A percentile compares a stretch with the other conserved stretches of the same genome.
Evolutionary conservation across 2,888 invertebrate species (phyloP).

Genomic region (Clivina fossor): DNA sequence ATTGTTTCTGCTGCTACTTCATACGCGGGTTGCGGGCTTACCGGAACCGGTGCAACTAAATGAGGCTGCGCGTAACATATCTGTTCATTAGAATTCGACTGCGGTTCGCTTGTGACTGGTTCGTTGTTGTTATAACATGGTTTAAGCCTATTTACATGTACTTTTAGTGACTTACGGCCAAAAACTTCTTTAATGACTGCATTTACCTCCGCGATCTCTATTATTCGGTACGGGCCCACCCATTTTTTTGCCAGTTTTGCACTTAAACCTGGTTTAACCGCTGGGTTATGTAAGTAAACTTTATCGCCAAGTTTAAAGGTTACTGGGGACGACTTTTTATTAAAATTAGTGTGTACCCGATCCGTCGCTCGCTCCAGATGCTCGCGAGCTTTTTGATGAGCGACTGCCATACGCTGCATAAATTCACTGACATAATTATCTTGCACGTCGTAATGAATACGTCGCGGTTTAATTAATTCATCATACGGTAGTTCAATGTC

Average conservation of each 20-base stretch:
- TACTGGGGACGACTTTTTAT: constrained; percentile 1
- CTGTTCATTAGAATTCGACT: no score
- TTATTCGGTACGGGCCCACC: constrained; percentile 13
- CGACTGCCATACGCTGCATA: constrained; percentile 8
- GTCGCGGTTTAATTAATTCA: constrained; percentile 1
- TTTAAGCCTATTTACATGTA: constrained; percentile 15
- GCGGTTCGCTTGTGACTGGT: no score
- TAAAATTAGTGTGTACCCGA: constrained; percentile 16
- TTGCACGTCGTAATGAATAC: not conserved
- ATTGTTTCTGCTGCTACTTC: no score
- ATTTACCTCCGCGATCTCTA: not conserved
- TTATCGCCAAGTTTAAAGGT: constrained; percentile 9
- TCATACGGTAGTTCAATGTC: constrained; percentile 14
- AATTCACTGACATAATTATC: constrained; percentile 7
- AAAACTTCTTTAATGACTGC: constrained; percentile 9
- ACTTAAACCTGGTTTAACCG: constrained; percentile 3
- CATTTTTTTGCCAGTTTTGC: constrained; percentile 18
- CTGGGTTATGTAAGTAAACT: constrained; percentile 17
- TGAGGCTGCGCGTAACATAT: no score
- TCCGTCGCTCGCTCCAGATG: constrained; percentile 5
- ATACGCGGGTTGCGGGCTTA: no score
- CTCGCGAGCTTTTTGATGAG: constrained; percentile 14
- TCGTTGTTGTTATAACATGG: no score
- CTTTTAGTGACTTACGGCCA: not conserved
- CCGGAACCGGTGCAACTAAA: no score